These are phyloP conservation scores for Pogonophryne albipinna DNA, from an alignment of 2,797 vertebrate species.

Conservation along the genomic window DNA sequence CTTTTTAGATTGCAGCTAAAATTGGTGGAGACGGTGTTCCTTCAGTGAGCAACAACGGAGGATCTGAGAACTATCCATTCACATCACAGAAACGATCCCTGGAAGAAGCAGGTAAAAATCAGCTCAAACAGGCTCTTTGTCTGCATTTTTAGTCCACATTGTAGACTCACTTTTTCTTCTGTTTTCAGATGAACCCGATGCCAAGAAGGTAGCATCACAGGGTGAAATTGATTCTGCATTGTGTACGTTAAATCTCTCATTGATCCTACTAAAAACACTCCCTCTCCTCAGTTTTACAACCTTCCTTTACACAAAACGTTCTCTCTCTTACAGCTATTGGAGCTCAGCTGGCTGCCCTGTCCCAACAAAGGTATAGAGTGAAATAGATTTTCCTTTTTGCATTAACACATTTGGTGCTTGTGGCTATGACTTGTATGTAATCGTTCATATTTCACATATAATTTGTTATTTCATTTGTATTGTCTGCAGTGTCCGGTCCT, in stretches of 20 bases:
- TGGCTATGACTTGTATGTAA: background rate
- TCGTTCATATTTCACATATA: background rate
- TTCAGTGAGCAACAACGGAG: constrained; percentile 89
- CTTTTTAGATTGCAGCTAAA: constrained; percentile 85
- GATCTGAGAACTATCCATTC: constrained; percentile 87
- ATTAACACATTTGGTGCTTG: constrained; percentile 6
- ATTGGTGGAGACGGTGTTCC: constrained; percentile 84
- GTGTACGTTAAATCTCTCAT: constrained; percentile 74
- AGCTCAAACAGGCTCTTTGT: background rate
- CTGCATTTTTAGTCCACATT: constrained; percentile 2
- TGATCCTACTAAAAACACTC: constrained; percentile 10
- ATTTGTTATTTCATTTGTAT: background rate
- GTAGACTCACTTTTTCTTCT: constrained; percentile 13
- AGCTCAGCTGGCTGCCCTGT: constrained; percentile 92
- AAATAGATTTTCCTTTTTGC: constrained; percentile 10
- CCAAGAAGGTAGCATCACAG: constrained; percentile 94
- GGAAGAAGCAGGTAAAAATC: constrained; percentile 84
- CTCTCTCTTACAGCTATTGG: constrained; percentile 85
- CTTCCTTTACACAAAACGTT: constrained; percentile 35
- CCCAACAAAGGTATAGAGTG: constrained; percentile 89
- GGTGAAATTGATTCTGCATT: constrained; percentile 85
- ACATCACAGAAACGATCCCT: constrained; percentile 90
- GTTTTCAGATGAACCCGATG: constrained; percentile 91
- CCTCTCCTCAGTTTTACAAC: constrained; percentile 12
- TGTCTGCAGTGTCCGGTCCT: constrained; percentile 74